Percentiles rank a stretch among this genome's conserved stretches.
Evolutionary conservation across 2,888 invertebrate species (phyloP).

Genomic region (Drosophila merina): DNA sequence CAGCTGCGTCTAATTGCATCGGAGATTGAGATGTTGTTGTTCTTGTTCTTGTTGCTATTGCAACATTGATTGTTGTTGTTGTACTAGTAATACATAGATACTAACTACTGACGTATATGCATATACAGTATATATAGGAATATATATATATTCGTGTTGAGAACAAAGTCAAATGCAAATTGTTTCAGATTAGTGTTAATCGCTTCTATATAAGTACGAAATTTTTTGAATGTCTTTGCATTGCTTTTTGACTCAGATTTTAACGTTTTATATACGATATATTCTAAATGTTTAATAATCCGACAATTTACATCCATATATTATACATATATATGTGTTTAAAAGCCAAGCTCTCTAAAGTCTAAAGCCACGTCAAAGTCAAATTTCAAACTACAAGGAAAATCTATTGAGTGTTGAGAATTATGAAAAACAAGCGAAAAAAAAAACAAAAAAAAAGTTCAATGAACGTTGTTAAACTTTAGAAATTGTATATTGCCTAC

Average conservation of each 20-base stretch:
- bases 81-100: conserved; percentile 32
- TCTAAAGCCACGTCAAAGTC: conserved; percentile 61
- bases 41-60: conserved; percentile 50
- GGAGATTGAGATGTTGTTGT: conserved; percentile 19
- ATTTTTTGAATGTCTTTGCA: conserved; percentile 46
- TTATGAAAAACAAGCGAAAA: conserved; percentile 16
- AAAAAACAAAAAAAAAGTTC: conserved; percentile 50
- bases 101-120: conserved; percentile 34
- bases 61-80: conserved; percentile 51
- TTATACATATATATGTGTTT: conserved; percentile 27
- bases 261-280: conserved; percentile 47
- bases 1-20: conserved; percentile 87
- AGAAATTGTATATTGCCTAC: conserved; percentile 48
- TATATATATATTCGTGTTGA: conserved; percentile 57
- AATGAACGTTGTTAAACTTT: conserved; percentile 67
- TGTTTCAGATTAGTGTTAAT: conserved; percentile 65
- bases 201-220: conserved; percentile 33
- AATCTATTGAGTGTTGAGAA: conserved; percentile 56
- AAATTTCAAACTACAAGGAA: conserved; percentile 43
- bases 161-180: conserved; percentile 61
- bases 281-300: conserved; percentile 48
- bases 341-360: conserved; percentile 59
- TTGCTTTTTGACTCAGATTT: conserved; percentile 61
- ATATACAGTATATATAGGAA: conserved; percentile 11
- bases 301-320: conserved; percentile 30